Evolutionary conservation across 2,797 vertebrate genomes (phyloP).

Genomic region (Sebastiscus albofasciatus): DNA sequence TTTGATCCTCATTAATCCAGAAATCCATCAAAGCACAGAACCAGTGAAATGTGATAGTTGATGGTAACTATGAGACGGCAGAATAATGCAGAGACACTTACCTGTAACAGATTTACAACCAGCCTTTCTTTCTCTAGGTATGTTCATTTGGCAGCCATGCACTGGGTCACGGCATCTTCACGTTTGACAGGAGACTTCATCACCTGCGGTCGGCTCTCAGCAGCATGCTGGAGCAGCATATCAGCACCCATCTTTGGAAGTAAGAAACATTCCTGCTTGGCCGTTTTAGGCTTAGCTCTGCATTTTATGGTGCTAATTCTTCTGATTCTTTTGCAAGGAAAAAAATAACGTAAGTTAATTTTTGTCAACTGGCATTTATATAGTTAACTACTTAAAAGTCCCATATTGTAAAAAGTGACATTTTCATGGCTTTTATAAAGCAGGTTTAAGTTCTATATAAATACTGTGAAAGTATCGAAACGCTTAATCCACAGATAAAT

Average conservation of each 20-base stretch:
- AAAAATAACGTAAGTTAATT: not conserved
- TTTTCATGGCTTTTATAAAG: too few relatives aligned
- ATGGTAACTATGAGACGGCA: not conserved
- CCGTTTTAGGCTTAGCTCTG: not conserved
- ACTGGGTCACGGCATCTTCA: constrained; percentile 90
- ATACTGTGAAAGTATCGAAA: too few relatives aligned
- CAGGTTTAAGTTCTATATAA: too few relatives aligned
- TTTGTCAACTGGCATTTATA: not conserved
- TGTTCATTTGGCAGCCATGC: constrained; percentile 91
- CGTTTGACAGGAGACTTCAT: constrained; percentile 92
- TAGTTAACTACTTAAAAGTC: too few relatives aligned
- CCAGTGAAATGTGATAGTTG: not conserved
- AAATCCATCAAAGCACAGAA: not conserved
- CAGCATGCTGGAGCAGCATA: constrained; percentile 92
- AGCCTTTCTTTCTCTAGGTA: constrained; percentile 71
- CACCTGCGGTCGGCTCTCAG: constrained; percentile 91
- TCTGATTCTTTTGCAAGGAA: not conserved
- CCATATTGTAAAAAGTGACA: too few relatives aligned
- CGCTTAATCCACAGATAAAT: too few relatives aligned
- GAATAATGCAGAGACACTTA: not conserved
- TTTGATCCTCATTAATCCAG: not conserved
- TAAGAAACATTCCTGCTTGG: constrained; percentile 68
- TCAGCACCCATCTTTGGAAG: constrained; percentile 93
- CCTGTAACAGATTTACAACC: not conserved
- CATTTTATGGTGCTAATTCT: not conserved